These are phyloP conservation scores for Odontocolon sp. DNA, from an alignment of 2,888 invertebrate genomes.

Conservation along the genomic window DNA sequence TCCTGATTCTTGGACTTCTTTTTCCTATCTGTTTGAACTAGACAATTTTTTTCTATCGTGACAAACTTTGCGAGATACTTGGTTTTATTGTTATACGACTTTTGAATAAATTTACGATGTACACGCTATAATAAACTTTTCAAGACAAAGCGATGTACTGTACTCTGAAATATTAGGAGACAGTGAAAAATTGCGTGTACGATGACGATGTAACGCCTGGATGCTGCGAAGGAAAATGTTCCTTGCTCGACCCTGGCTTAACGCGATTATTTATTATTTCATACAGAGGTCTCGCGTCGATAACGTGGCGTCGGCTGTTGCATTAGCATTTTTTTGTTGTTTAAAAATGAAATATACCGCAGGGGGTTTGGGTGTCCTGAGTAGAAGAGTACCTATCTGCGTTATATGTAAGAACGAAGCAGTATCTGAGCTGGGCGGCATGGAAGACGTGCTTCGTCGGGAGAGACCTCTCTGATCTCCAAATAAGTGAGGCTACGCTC, in stretches of 20 bases:
- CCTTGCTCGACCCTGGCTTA: constrained; percentile 49
- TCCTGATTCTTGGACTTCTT: constrained; percentile 43
- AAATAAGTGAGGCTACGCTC: constrained; percentile 80
- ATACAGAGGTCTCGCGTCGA: constrained; percentile 58
- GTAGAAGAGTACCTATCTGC: constrained; percentile 55
- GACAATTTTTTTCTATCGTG: constrained; percentile 1
- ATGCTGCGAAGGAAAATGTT: constrained; percentile 20
- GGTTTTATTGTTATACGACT: background rate
- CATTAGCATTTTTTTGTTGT: constrained; percentile 81
- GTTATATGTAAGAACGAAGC: constrained; percentile 51
- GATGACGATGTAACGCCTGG: constrained; percentile 45
- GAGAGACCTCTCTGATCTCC: constrained; percentile 76
- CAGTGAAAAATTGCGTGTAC: constrained; percentile 57
- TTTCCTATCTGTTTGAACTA: background rate
- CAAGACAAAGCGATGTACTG: constrained; percentile 45
- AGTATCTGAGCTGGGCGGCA: constrained; percentile 47
- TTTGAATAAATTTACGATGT: background rate
- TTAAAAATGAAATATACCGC: constrained; percentile 81
- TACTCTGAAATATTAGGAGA: constrained; percentile 42
- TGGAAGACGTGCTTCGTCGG: constrained; percentile 59
- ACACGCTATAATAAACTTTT: constrained; percentile 35
- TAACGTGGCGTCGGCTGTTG: constrained; percentile 67
- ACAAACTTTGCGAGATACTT: background rate
- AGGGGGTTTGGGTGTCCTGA: constrained; percentile 67
- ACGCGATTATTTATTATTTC: constrained; percentile 65